Percentiles rank a stretch among this genome's conserved stretches.
Conservation (phyloP, 2,797 vertebrate genomes). For the Aphelocoma californica region DNA sequence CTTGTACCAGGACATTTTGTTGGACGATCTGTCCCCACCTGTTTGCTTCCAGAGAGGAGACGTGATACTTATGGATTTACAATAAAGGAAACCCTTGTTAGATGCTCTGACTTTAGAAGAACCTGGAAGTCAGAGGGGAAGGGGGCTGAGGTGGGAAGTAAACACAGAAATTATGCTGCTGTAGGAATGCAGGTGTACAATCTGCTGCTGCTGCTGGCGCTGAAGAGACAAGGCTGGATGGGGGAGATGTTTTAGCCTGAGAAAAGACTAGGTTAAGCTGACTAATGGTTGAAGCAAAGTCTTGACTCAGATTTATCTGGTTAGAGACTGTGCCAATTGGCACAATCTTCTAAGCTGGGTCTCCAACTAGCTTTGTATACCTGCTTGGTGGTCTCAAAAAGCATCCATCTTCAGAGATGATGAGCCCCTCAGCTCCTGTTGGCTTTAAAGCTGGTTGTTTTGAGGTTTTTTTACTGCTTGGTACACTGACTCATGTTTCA, state of each 20-base stretch:
- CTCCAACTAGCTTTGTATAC: background rate
- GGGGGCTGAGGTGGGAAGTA: background rate
- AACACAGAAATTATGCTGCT: background rate
- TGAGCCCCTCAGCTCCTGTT: background rate
- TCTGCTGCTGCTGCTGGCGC: background rate
- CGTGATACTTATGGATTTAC: background rate
- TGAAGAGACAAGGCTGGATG: background rate
- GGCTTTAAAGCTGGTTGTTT: background rate
- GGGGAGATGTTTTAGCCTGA: background rate
- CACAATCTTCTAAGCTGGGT: background rate
- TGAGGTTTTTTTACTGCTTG: background rate
- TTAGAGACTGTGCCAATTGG: background rate
- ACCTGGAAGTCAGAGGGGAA: background rate
- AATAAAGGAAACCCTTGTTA: background rate
- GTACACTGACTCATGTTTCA: background rate
- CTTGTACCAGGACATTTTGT: background rate
- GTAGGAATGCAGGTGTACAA: background rate
- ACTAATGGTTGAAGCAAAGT: background rate
- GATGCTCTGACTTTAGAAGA: background rate
- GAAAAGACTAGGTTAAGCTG: background rate
- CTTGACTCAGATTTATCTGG: background rate
- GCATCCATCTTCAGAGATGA: background rate
- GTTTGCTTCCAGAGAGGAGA: background rate
- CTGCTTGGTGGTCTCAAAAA: rapidly evolving
- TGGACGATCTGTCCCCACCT: background rate